Evolutionary conservation across 35 echinoderm and acorn worm genomes (phyloP).

Genomic region (Apostichopus japonicus): DNA sequence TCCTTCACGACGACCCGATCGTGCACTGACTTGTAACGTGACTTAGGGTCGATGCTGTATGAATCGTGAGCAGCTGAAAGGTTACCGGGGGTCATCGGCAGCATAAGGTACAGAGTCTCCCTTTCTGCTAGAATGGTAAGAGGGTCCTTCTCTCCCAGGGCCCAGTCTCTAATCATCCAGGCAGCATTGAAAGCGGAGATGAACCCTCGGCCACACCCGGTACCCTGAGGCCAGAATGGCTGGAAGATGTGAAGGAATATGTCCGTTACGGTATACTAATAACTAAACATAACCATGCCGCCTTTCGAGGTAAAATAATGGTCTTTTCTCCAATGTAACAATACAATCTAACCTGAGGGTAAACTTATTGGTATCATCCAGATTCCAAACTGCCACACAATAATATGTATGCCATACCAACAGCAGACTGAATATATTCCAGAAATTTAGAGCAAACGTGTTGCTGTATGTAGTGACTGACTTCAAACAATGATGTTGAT

Average conservation of each 20-base stretch:
- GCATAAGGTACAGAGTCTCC: slow-evolving; percentile 13
- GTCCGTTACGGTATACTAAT: background rate
- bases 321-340: background rate
- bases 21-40: background rate
- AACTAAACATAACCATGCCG: background rate
- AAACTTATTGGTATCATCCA: too few species aligned
- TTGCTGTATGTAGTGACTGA: too few species aligned
- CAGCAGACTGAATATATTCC: too few species aligned
- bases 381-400: too few species aligned
- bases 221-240: slow-evolving; percentile 60
- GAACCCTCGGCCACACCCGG: slow-evolving; percentile 34
- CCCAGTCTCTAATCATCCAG: slow-evolving; percentile 38
- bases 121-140: slow-evolving; percentile 26
- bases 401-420: too few species aligned
- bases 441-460: too few species aligned
- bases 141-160: slow-evolving; percentile 15
- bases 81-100: background rate
- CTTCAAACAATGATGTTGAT: too few species aligned
- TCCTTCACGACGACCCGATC: background rate
- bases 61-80: background rate
- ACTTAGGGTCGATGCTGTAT: background rate
- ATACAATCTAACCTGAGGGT: too few species aligned
- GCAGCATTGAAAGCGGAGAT: slow-evolving; percentile 1
- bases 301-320: too few species aligned
- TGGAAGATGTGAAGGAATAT: background rate